A percentile compares a stretch with the other conserved stretches of the same genome.
Evolutionary conservation across 2,888 invertebrate genomes (phyloP).

Genomic region (Teleogryllus oceanicus): DNA sequence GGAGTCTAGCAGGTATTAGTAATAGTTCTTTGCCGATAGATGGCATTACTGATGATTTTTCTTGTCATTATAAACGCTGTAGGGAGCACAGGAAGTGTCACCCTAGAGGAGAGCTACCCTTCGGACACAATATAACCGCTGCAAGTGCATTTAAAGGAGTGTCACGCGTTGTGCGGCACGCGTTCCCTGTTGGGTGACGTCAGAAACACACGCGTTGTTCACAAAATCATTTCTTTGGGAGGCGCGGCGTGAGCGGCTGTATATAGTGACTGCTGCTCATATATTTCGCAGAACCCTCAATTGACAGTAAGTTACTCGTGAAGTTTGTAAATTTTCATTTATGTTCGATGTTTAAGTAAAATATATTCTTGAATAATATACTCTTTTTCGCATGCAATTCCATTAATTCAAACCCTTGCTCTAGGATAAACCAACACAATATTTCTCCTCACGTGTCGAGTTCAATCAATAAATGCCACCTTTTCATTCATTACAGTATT

Average conservation of each 20-base stretch:
- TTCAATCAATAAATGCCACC: too few species aligned
- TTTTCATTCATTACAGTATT: too few species aligned
- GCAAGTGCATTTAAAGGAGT: background rate
- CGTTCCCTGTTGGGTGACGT: background rate
- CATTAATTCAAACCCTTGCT: too few species aligned
- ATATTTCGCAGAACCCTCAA: background rate
- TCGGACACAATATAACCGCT: background rate
- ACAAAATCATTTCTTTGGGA: background rate
- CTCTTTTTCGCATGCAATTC: too few species aligned
- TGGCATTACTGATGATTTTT: background rate
- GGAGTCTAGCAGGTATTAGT: too few species aligned
- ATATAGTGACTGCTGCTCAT: background rate
- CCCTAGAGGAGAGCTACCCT: background rate
- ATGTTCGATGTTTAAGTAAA: too few species aligned
- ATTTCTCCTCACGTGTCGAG: too few species aligned
- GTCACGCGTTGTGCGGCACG: background rate
- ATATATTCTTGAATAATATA: too few species aligned
- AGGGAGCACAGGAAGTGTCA: background rate
- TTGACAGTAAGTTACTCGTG: background rate
- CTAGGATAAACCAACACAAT: too few species aligned
- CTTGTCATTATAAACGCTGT: background rate
- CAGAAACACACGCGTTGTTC: background rate
- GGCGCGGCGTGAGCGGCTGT: background rate
- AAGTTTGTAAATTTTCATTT: too few species aligned
- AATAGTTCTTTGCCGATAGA: background rate